phyloP scores from a whole-genome alignment of 2,797 vertebrate species.

The Mallotus villosus region DNA sequence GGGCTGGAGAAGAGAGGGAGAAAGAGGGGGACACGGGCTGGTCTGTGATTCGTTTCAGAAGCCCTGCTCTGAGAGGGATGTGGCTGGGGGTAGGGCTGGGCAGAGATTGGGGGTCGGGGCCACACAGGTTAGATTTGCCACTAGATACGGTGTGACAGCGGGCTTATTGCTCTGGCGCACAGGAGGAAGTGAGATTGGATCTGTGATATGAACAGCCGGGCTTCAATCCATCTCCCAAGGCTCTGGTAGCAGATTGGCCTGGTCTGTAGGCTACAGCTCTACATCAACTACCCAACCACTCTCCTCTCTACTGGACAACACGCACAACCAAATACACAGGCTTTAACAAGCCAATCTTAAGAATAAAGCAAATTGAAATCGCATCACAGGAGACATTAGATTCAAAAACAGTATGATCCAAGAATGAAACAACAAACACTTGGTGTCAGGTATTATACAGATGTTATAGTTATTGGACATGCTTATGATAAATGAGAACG shows the following conservation, averaged over 20 bases:
- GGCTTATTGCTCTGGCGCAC: constrained; percentile 14
- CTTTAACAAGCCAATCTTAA: background rate
- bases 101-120: constrained; percentile 16
- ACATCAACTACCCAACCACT: background rate
- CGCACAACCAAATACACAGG: background rate
- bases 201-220: constrained; percentile 15
- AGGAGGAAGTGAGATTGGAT: constrained; percentile 11
- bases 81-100: constrained; percentile 5
- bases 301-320: background rate
- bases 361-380: background rate
- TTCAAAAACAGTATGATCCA: background rate
- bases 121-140: constrained; percentile 20
- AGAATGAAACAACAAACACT: too few species aligned
- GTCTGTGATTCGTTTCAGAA: constrained; percentile 33
- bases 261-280: constrained; percentile 1
- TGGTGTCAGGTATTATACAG: too few species aligned
- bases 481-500: constrained; percentile 3
- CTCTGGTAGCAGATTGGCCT: background rate
- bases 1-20: background rate
- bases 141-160: constrained; percentile 12
- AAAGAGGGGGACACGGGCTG: constrained; percentile 14
- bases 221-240: constrained; percentile 2
- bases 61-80: constrained; percentile 23
- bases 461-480: background rate
- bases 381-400: background rate